These are phyloP conservation scores for Chaetops frenatus DNA, from an alignment of 2,113 vertebrate species.

Conservation along the genomic window DNA sequence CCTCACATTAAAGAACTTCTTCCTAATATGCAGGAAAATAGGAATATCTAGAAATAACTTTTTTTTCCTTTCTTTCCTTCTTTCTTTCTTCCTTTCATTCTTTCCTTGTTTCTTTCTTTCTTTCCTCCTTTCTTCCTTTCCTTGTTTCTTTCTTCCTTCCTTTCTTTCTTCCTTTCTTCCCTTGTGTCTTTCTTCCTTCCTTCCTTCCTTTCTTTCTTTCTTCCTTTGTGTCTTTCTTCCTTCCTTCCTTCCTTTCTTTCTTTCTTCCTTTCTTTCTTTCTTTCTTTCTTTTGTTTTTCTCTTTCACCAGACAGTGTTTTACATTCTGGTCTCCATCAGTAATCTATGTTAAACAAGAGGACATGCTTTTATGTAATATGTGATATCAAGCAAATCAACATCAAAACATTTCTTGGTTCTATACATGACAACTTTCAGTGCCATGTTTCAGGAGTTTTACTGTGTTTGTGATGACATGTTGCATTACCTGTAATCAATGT, in stretches of 20 bases:
- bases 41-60: background rate
- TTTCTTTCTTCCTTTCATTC: no score
- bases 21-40: background rate
- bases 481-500: background rate
- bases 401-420: background rate
- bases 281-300: no score
- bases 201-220: no score
- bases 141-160: no score
- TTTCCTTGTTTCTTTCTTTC: no score
- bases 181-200: no score
- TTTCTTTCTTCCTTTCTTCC: no score
- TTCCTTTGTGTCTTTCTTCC: no score
- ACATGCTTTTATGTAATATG: background rate
- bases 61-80: background rate
- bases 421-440: background rate
- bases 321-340: background rate
- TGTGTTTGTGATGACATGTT: background rate
- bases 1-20: background rate
- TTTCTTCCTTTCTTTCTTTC: no score
- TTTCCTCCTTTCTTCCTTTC: no score
- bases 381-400: background rate
- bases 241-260: no score
- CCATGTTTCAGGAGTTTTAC: background rate
- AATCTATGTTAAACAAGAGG: background rate
- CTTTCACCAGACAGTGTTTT: background rate